Percentiles rank a stretch among this genome's conserved stretches.
These are phyloP conservation scores for Tapera naevia DNA, from an alignment of 2,797 vertebrate species.

Conservation along the genomic window DNA sequence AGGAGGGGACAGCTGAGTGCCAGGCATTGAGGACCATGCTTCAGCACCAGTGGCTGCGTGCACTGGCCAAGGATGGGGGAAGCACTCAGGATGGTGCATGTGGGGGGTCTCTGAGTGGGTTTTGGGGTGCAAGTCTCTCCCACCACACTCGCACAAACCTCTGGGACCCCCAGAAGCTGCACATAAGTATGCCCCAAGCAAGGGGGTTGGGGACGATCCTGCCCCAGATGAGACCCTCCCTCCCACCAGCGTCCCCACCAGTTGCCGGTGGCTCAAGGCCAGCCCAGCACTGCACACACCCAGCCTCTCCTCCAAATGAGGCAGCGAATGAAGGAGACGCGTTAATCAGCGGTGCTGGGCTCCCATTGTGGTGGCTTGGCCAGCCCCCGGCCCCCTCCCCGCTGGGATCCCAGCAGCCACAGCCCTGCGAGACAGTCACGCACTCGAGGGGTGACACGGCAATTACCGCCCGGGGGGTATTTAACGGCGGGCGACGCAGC, in stretches of 20 bases:
- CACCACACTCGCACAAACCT: accelerated
- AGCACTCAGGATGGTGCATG: accelerated
- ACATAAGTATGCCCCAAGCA: accelerated
- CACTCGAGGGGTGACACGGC: not conserved
- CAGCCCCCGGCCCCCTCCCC: not conserved
- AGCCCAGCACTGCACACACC: accelerated
- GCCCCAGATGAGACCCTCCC: no score
- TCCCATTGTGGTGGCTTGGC: not conserved
- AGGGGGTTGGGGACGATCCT: no score
- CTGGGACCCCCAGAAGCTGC: not conserved
- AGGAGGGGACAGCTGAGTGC: not conserved
- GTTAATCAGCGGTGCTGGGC: not conserved
- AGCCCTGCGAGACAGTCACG: not conserved
- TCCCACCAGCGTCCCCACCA: not conserved
- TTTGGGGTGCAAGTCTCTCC: not conserved
- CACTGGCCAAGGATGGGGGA: not conserved
- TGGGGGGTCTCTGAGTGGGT: accelerated
- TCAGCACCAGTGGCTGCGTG: accelerated
- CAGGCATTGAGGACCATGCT: accelerated
- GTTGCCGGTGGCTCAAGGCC: not conserved
- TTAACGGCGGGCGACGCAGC: not conserved
- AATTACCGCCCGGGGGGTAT: not conserved
- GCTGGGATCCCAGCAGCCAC: constrained; percentile 28
- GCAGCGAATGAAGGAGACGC: not conserved
- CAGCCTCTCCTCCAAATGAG: not conserved